A percentile compares a stretch with the other conserved stretches of the same genome.
Conservation (phyloP, 2,888 invertebrate genomes). For the Altica lythri region DNA sequence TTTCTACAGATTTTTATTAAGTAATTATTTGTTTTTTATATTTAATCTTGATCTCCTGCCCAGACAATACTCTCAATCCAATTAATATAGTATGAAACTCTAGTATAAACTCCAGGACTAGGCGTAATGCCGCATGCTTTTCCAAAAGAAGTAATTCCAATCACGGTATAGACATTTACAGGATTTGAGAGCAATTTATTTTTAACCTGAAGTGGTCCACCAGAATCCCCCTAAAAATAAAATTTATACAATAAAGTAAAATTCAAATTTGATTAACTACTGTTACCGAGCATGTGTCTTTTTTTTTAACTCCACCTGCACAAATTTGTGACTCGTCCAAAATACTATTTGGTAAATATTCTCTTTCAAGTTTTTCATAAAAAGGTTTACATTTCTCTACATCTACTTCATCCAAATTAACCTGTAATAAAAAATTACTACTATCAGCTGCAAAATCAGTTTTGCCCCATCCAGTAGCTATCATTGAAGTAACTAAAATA, state of each 20-base stretch:
- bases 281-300: constrained; percentile 61
- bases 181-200: constrained; percentile 39
- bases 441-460: constrained; percentile 10
- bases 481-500: no score
- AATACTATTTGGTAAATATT: constrained; percentile 52
- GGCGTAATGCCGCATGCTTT: constrained; percentile 53
- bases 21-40: no score
- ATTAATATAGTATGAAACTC: constrained; percentile 56
- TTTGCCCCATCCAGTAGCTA: no score
- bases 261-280: not conserved
- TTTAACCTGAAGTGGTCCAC: constrained; percentile 63
- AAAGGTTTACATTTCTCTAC: constrained; percentile 3
- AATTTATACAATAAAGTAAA: constrained; percentile 6
- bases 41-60: constrained; percentile 39
- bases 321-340: constrained; percentile 59
- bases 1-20: no score
- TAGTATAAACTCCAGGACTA: constrained; percentile 59
- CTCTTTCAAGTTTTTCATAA: not conserved
- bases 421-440: constrained; percentile 16
- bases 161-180: constrained; percentile 58
- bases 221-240: constrained; percentile 64
- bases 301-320: constrained; percentile 57
- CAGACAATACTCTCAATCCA: constrained; percentile 61
- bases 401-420: constrained; percentile 12
- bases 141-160: constrained; percentile 60